Conservation (phyloP, 2,888 invertebrate species). For the Pterostichus madidus region DNA sequence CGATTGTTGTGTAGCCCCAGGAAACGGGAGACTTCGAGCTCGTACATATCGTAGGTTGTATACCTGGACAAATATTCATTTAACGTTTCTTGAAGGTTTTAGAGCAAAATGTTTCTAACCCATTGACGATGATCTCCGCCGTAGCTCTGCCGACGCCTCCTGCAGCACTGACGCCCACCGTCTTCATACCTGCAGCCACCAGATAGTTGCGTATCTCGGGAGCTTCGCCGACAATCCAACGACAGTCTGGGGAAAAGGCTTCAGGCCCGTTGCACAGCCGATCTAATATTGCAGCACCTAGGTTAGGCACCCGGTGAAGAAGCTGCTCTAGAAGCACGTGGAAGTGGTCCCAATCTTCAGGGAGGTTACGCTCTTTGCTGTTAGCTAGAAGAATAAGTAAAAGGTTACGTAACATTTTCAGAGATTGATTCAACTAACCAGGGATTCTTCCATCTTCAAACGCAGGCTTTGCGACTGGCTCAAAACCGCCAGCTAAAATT, state of each 20-base stretch:
- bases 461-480: slow-evolving; percentile 93
- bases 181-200: slow-evolving; percentile 97
- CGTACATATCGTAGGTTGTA: slow-evolving; percentile 91
- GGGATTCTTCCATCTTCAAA: slow-evolving; percentile 88
- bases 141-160: slow-evolving; percentile 96
- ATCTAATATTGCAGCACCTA: slow-evolving; percentile 87
- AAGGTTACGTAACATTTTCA: too few relatives aligned
- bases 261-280: slow-evolving; percentile 94
- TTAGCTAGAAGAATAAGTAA: slow-evolving; percentile 76
- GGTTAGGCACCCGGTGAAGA: slow-evolving; percentile 88
- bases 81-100: too few relatives aligned
- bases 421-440: slow-evolving; percentile 74
- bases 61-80: slow-evolving; percentile 70
- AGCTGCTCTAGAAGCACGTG: slow-evolving; percentile 92
- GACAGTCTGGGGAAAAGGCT: slow-evolving; percentile 97
- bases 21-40: slow-evolving; percentile 93
- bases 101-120: slow-evolving; percentile 74
- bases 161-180: slow-evolving; percentile 95
- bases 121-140: slow-evolving; percentile 91
- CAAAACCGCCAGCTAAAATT: slow-evolving; percentile 94
- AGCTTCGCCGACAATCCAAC: slow-evolving; percentile 96
- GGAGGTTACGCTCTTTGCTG: slow-evolving; percentile 83
- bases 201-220: slow-evolving; percentile 91
- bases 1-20: slow-evolving; percentile 96
- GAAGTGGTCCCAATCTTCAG: slow-evolving; percentile 98